phyloP scores from a whole-genome alignment of 2,888 invertebrate genomes.

The Leptinotarsa peninsularis region DNA sequence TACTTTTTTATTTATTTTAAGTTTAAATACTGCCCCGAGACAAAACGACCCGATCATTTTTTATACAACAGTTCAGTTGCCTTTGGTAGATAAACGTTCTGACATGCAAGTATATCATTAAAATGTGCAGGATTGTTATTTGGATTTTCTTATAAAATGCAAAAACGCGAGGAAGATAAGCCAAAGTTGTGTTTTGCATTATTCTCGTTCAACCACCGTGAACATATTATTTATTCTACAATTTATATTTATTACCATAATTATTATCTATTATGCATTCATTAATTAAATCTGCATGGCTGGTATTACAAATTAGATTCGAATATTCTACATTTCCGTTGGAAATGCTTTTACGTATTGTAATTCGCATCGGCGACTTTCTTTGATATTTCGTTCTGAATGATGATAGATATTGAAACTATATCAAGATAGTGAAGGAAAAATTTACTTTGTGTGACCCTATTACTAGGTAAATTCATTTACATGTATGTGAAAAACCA shows the following conservation, averaged over 20 bases:
- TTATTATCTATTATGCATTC: conserved; percentile 31
- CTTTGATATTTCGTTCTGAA: background rate
- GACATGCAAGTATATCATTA: conserved; percentile 51
- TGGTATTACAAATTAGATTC: conserved; percentile 20
- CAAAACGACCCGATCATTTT: conserved; percentile 8
- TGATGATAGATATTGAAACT: background rate
- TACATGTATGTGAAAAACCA: no score
- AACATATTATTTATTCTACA: conserved; percentile 41
- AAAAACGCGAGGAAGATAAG: conserved; percentile 49
- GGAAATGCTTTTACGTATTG: background rate
- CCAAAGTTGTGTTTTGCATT: conserved; percentile 47
- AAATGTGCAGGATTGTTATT: conserved; percentile 50
- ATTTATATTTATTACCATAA: conserved; percentile 30
- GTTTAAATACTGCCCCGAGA: conserved; percentile 7
- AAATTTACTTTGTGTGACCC: no score
- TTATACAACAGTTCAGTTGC: conserved; percentile 45
- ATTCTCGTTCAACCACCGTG: conserved; percentile 51
- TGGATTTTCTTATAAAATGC: conserved; percentile 50
- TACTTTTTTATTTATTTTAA: background rate
- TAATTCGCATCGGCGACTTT: background rate
- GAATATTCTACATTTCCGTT: conserved; percentile 5
- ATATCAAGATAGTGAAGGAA: no score
- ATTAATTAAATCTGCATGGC: conserved; percentile 26
- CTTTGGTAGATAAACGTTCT: conserved; percentile 46
- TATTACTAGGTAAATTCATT: no score